Base-by-base conservation (phyloP, 1,140 invertebrate genomes). In the Colletes latitarsis region DNA sequence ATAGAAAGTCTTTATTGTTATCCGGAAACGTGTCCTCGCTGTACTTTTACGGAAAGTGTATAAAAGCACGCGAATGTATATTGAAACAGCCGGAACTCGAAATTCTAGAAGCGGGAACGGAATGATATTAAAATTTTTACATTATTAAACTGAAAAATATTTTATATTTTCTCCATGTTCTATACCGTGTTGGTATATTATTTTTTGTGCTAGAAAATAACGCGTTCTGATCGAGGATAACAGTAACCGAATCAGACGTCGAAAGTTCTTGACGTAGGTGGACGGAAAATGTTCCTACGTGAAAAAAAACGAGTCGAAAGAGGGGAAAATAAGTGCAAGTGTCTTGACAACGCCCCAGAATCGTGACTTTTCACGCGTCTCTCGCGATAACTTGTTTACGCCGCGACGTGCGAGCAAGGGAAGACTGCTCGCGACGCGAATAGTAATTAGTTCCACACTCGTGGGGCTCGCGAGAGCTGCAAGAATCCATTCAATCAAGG, bases 331-430 rank as follows among this genome's bases (percentile, higher is more conserved):
- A 55, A 64, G 6, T 9, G 19, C 9, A 10, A 41, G n/a, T 14
- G 46, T 57, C 30, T 69, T 4, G 43, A 49, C 55, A n/a, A 43
- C 21, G 41, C n/a, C 0, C 52, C 9, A 52, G 46, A 84, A 60
- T 46, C 49, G 21, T 71, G 60, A 68, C 77, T 83, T 75, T 80
- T 71, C 76, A 58, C 67, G 62, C 30, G 53, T n/a, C 57, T n/a
- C 14, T 41, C 12, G 30, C 81, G 63, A 82, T 85, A 85, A 78
- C 77, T 82, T 74, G 76, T 78, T 85, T 86, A 58, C 83, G 19
- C 14, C 49, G 58, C 8, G 21, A 6, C 19, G 15, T 6, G 53
- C 66, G 39, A 64, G 17, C 55, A 21, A 43, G 58, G 53, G 52
- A 60, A 53, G 57, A 69, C 46, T 71, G 30, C 19, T 78, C 79